Evolutionary conservation across 2,113 vertebrate species (phyloP), one percentile per base, ranked within the genome.

Genomic region (Phaetusa simplex): DNA sequence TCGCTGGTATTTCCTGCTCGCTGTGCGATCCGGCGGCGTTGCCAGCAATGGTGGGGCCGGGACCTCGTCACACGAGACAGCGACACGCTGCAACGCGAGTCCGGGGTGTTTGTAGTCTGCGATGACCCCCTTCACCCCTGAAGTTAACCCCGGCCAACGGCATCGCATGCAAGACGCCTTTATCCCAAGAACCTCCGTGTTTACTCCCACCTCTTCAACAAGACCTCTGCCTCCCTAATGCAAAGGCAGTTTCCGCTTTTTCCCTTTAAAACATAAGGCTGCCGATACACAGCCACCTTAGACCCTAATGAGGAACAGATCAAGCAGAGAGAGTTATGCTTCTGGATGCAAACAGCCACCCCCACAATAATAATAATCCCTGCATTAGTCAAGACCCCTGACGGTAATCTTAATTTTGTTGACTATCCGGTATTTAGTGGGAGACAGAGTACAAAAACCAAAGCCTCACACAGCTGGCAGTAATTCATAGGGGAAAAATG

Each of bases 1-100:
- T 43, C 43, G n/a, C 82, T 94, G 92, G 18, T 61, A 95, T 96
- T 97, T 97, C 97, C 96, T 97, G 96, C 96, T 92, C 16, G 36
- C 79, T 67, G 82, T 3, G 79, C 34, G 24, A 87, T 38, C 91
- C 77, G 2, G 2, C 23, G 1, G 42, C 14, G 12, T 15, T 78
- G 89, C 84, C 93, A 87, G 94, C 70, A 0, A 5, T 8, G 42
- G 43, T 3, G 47, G 82, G 80, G 77, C 86, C 11, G 2, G 76
- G 83, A 36, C 55, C 81, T 22, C 50, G 1, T 30, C 64, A 8
- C 69, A 58, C 5, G 3, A 81, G 47, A 38, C 2, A 73, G 50
- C 8, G 5, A 6, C 3, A 1, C 0, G 9, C 76, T 32, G 76
- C 56, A 6, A 11, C 0, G 2, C 2, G 0, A 40, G 65, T 38